Evolutionary conservation across 2,113 vertebrate genomes (phyloP).

Genomic region (Parus major): DNA sequence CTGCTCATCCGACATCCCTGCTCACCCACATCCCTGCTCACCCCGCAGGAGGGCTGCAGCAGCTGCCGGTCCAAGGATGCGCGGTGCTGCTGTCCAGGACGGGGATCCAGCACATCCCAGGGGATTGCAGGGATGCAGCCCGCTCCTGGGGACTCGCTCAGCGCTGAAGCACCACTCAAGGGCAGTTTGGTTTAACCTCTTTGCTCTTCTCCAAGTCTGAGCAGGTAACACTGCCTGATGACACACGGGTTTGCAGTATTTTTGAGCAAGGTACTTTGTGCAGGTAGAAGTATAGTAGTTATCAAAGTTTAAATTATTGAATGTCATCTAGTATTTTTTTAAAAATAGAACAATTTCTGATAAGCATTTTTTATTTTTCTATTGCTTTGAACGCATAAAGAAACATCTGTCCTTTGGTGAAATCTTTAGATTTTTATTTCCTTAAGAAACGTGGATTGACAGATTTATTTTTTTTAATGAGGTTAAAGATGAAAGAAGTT

Average conservation of each 20-base stretch:
- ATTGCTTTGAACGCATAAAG: background rate
- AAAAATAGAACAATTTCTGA: background rate
- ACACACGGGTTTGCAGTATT: background rate
- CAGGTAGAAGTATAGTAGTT: background rate
- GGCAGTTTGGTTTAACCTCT: background rate
- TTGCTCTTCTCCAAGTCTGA: background rate
- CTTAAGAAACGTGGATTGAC: background rate
- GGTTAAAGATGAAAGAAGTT: background rate
- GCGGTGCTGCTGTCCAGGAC: rapidly evolving
- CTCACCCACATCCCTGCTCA: no score
- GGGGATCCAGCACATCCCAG: background rate
- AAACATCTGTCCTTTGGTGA: background rate
- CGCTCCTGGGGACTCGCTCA: background rate
- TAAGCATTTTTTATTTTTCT: background rate
- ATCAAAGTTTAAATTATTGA: background rate
- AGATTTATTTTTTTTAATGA: background rate
- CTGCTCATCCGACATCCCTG: no score
- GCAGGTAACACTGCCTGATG: background rate
- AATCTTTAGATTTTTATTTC: background rate
- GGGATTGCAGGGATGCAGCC: rapidly evolving
- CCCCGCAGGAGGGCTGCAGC: rapidly evolving
- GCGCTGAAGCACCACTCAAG: background rate
- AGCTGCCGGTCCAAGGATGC: rapidly evolving
- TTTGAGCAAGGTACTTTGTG: background rate
- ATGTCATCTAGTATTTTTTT: background rate